Evolutionary conservation across 2,797 vertebrate species (phyloP), one percentile per base, ranked within the genome.

Genomic region (Florisuga fusca): DNA sequence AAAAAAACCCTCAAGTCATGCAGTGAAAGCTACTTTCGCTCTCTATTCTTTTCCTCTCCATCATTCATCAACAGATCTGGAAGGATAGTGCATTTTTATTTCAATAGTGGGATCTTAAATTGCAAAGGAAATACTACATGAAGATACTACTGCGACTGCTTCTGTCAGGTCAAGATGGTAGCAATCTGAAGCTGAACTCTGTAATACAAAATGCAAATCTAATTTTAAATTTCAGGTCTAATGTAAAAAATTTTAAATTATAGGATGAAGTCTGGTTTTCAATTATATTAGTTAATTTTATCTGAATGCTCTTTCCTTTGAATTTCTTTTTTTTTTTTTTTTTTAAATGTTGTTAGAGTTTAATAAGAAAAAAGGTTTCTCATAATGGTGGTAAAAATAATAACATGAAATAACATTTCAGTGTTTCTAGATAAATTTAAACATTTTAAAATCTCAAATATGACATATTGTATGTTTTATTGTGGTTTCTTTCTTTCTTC

Each of bases 211-310:
- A 74, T 38, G 6, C 2, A 80, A 67, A 85, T 85, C 57, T 84
- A 67, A 74, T 87, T 87, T 92, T 46, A 74, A 57, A 43, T 83
- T 90, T 91, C 29, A 72, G 25, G 18, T 78, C 36, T 92, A 83
- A 50, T 72, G 21, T n/a, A 80, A 82, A 89, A 19, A 10, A 43
- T 50, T 77, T 84, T 53, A 71, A 80, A 89, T 46, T 87, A 15
- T 31, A 74, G 21, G 27, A 57, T 67, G 48, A 82, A 93, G 67
- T 41, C 53, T 7, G 6, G 15, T 63, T 87, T 79, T 87, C n/a
- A 63, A 1, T 82, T 77, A 51, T n/a, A 1, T 69, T 68, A 62
- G 22, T 84, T 78, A 63, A 55, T 69, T 12, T 36, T 79, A 73
- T 57, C 41, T 29, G 48, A 90, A 43, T 68, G 4, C 3, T 54